phyloP scores from a whole-genome alignment of 2,113 vertebrate species.

The Callionymus lyra region DNA sequence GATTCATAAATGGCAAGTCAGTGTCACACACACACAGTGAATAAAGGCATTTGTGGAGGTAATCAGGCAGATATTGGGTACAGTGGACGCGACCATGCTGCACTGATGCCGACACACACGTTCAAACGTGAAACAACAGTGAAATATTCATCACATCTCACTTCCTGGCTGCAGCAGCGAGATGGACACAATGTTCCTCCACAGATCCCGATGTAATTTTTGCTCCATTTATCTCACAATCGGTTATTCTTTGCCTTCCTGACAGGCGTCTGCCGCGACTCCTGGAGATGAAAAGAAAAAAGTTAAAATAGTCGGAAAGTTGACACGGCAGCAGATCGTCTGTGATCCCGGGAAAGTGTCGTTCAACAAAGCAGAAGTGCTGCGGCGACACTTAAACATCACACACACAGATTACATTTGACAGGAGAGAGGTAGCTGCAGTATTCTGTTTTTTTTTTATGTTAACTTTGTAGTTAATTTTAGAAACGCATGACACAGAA shows the following conservation, averaged over 20 bases:
- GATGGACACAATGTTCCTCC: slow-evolving; percentile 1
- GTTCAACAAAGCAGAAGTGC: slow-evolving; percentile 9
- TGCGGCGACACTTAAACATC: not conserved
- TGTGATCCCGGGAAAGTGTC: slow-evolving; percentile 3
- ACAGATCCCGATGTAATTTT: not conserved
- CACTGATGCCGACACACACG: slow-evolving; percentile 19
- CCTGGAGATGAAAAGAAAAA: slow-evolving; percentile 13
- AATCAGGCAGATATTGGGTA: slow-evolving; percentile 14
- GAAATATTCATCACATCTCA: slow-evolving; percentile 43
- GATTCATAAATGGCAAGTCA: slow-evolving; percentile 4
- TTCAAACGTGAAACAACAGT: slow-evolving; percentile 32
- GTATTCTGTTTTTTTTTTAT: too few relatives aligned
- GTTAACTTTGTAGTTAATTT: too few relatives aligned
- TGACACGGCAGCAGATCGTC: slow-evolving; percentile 13
- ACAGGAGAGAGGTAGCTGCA: not conserved
- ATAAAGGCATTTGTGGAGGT: slow-evolving; percentile 9
- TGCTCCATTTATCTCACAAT: slow-evolving; percentile 4
- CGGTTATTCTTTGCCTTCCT: not conserved
- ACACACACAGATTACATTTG: slow-evolving; percentile 7
- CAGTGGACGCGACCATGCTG: slow-evolving; percentile 19
- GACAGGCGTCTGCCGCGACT: slow-evolving; percentile 1
- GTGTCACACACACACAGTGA: slow-evolving; percentile 5
- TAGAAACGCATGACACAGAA: too few relatives aligned
- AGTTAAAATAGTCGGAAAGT: slow-evolving; percentile 22
- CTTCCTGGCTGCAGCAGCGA: slow-evolving; percentile 8